Evolutionary conservation across 2,888 invertebrate species (phyloP), one percentile per base, ranked within the genome.

Genomic region (Parnassius glacialis): DNA sequence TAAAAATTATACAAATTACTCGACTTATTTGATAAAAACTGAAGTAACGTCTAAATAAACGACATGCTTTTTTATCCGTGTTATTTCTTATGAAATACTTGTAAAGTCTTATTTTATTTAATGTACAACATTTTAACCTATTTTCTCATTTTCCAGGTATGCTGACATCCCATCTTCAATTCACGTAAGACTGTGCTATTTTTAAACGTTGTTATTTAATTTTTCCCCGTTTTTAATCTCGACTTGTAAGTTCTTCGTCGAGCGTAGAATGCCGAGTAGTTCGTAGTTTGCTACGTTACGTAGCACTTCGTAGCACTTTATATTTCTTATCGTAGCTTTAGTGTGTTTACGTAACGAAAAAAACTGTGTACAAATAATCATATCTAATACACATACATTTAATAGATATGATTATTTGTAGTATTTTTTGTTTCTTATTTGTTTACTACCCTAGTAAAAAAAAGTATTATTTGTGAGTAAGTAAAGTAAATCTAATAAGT

Each of bases 131-230:
- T 47, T 47, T 12, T 61, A 61, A 57, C 52, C 25, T 56, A 61
- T 42, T 58, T 62, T n/a, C 43, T 61, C 9, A 25, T 47, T 41
- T 62, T 53, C 10, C 54, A 54, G 57, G 50, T 58, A 54, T 20
- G 52, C 52, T 41, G 57, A 48, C 42, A 58, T 47, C 25, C 34
- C 34, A 45, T 51, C 58, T 58, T 55, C 34, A 43, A 54, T 41
- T 58, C 50, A 47, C 34, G 62, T 62, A 58, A 62, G 62, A 45
- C 44, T 58, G 47, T 58, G 50, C 57, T 45, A 52, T 57, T 57
- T 59, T 61, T 42, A 16, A 13, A 25, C 9, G 25, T 58, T 20
- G 9, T 9, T 50, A 44, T 48, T 52, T 56, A 48, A 52, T 47
- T 57, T 62, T 50, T 62, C 13, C 16, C 48, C 53, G 9, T 47